Evolutionary conservation across 2,797 vertebrate genomes (phyloP).

Genomic region (Dryobates pubescens): DNA sequence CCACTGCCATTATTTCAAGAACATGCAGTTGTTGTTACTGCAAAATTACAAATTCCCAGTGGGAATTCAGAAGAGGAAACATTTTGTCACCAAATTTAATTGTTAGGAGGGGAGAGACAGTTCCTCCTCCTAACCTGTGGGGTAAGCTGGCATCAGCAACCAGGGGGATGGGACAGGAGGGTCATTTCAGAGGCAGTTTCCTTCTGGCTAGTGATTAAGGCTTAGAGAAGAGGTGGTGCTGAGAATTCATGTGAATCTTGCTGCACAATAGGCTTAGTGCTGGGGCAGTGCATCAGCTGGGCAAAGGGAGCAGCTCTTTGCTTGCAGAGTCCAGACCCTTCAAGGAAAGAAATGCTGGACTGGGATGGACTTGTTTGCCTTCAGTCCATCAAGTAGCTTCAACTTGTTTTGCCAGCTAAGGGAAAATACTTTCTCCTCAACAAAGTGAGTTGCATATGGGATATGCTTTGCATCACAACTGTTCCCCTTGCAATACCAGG

Average conservation of each 20-base stretch:
- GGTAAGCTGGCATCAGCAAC: neutral
- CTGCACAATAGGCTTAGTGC: neutral
- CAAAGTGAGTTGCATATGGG: constrained; percentile 5
- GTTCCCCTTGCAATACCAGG: neutral
- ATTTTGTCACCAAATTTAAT: neutral
- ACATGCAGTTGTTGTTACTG: neutral
- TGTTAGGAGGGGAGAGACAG: neutral
- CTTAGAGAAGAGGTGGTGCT: neutral
- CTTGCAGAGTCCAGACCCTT: neutral
- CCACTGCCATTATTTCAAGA: neutral
- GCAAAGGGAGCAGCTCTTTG: neutral
- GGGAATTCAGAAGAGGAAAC: neutral
- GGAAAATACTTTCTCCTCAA: constrained; percentile 32
- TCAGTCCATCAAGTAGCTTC: constrained; percentile 14
- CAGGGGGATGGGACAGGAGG: neutral
- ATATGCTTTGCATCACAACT: neutral
- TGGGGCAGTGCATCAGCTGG: neutral
- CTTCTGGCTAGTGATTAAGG: neutral
- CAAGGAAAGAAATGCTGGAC: neutral
- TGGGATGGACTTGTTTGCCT: neutral
- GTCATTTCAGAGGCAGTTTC: neutral
- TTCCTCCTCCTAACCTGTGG: neutral
- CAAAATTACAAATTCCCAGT: neutral
- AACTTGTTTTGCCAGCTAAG: constrained; percentile 27
- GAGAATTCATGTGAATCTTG: neutral